Evolutionary conservation across 1,140 invertebrate species (phyloP), one percentile per base, ranked within the genome.

Genomic region (Leptinotarsa undecemlineata): DNA sequence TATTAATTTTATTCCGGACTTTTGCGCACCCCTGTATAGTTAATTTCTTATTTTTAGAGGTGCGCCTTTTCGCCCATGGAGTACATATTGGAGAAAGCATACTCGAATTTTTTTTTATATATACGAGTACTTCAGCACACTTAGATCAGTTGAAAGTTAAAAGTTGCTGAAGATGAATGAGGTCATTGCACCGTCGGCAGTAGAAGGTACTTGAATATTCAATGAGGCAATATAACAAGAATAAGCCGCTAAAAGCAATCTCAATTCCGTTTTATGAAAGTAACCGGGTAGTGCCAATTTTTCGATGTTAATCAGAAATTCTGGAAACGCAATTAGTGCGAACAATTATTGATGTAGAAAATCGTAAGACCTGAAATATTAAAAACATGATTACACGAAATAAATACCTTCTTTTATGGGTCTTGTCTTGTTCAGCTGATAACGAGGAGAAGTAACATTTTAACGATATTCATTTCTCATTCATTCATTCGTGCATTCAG

Each of bases 171-270:
- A 57, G 14, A 57, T 57, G 15, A 57, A 57, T 19, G 51, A 57
- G 51, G 51, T 57, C 51, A 57, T 19, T 57, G 51, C 51, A 57
- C 51, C 51, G 6, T 57, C 33, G 33, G 33, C 33, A 57, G 51
- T 57, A 15, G n/a, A 57, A 57, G 51, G 51, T 17, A 57, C 51
- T 57, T 57, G 51, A 57, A 57, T 57, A 57, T 57, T 57, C 51
- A 57, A 57, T 57, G 51, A 57, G 51, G 51, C 51, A 15, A 57
- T 57, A 57, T 17, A 57, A 57, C 17, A 19, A 57, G 51, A 57
- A 57, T 57, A 19, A 57, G 15, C 51, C 51, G 51, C 51, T 57
- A n/a, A 57, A 57, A 57, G 51, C 51, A 19, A n/a, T 57, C n/a
- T 0, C 51, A 57, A 57, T 57, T 57, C 14, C 51, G 51, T 57